Conservation (phyloP, 2,797 vertebrate species). For the Arnoldichthys spilopterus region DNA sequence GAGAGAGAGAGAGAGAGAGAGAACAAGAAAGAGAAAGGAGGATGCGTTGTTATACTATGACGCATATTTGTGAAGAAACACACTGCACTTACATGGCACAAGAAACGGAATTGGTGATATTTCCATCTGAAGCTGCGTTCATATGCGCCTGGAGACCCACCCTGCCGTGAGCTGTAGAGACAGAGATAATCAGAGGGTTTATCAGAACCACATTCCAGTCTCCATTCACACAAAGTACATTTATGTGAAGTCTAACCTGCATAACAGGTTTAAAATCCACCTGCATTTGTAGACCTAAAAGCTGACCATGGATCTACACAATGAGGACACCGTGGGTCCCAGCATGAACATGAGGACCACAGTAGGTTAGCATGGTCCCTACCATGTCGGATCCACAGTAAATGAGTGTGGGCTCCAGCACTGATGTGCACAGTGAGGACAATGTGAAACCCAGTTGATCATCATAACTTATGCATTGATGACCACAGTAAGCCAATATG, state of each 20-base stretch:
- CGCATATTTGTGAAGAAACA: neutral
- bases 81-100: slow-evolving; percentile 90
- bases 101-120: slow-evolving; percentile 98
- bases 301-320: neutral
- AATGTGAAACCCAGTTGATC: slow-evolving; percentile 66
- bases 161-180: slow-evolving; percentile 83
- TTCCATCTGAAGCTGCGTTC: slow-evolving; percentile 99
- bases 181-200: neutral
- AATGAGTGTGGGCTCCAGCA: neutral
- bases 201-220: neutral
- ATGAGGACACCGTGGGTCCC: neutral
- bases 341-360: slow-evolving; percentile 1
- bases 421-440: slow-evolving; percentile 4
- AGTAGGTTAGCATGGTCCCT: too few relatives aligned
- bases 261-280: neutral
- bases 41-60: neutral
- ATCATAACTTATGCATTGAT: slow-evolving; percentile 38
- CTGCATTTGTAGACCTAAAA: neutral
- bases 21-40: neutral
- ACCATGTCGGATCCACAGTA: neutral
- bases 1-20: too few relatives aligned
- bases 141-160: slow-evolving; percentile 91
- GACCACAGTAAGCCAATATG: too few relatives aligned
- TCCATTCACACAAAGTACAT: too few relatives aligned
- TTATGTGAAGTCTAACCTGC: too few relatives aligned